Conservation (phyloP, 2,888 invertebrate species). For the Orthosia cruda region DNA sequence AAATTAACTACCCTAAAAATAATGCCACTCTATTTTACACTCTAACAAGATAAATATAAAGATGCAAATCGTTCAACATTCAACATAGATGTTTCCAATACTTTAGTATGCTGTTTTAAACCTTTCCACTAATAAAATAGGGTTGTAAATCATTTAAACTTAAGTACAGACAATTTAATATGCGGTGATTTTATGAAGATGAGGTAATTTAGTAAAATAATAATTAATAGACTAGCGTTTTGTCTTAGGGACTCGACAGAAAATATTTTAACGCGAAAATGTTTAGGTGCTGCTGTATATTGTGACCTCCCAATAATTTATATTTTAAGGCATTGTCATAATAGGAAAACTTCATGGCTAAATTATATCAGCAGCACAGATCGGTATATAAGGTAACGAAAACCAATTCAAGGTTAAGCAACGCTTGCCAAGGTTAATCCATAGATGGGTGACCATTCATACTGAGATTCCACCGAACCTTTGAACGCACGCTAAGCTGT, state of each 20-base stretch:
- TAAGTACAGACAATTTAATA: constrained; percentile 17
- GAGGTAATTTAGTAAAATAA: constrained; percentile 31
- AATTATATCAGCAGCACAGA: too few relatives aligned
- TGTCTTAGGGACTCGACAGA: background rate
- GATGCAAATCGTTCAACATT: constrained; percentile 14
- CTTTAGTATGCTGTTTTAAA: constrained; percentile 7
- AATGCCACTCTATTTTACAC: background rate
- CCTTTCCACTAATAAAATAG: background rate
- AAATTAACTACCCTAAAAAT: background rate
- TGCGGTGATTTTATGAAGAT: constrained; percentile 17
- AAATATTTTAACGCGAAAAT: background rate
- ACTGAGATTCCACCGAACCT: too few relatives aligned
- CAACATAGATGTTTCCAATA: background rate
- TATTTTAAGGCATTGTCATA: too few relatives aligned
- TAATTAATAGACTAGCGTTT: constrained; percentile 21
- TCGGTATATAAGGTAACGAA: too few relatives aligned
- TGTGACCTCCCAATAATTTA: too few relatives aligned
- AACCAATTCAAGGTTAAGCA: too few relatives aligned
- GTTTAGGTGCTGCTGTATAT: too few relatives aligned
- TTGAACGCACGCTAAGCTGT: too few relatives aligned
- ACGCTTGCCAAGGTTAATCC: too few relatives aligned
- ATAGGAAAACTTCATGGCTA: too few relatives aligned
- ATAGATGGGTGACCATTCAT: too few relatives aligned
- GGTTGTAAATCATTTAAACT: constrained; percentile 22
- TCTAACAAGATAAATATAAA: fast-evolving